phyloP scores from a whole-genome alignment of 1,140 invertebrate species.

The Thrips palmi region DNA sequence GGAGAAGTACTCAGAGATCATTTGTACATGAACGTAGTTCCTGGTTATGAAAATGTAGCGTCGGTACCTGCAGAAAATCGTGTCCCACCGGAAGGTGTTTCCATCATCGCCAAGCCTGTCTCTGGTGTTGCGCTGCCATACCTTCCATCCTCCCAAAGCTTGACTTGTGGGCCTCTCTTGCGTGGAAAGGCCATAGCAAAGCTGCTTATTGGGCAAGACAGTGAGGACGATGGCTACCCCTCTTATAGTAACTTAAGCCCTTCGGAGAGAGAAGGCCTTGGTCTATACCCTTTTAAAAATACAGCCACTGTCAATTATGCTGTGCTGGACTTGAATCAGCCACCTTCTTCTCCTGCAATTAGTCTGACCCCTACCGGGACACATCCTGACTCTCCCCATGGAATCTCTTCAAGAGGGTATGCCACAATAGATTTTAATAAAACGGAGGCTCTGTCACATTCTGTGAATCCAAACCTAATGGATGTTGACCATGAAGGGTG shows the following conservation, averaged over 20 bases:
- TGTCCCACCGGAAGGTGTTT: not conserved
- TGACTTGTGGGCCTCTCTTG: too few species aligned
- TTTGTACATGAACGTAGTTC: conserved; percentile 45
- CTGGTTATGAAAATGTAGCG: conserved; percentile 22
- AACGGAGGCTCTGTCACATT: conserved; percentile 65
- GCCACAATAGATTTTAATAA: conserved; percentile 88
- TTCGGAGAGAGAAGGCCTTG: conserved; percentile 10
- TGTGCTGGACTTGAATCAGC: conserved; percentile 46
- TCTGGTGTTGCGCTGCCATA: too few species aligned
- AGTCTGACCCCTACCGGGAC: conserved; percentile 21
- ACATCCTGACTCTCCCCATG: conserved; percentile 25
- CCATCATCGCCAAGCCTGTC: too few species aligned
- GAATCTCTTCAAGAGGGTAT: conserved; percentile 52
- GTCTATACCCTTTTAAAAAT: too few species aligned
- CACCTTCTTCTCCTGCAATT: conserved; percentile 15
- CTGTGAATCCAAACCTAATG: conserved; percentile 28
- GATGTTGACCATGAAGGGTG: conserved; percentile 34
- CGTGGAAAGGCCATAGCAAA: too few species aligned
- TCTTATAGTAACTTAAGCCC: conserved; percentile 2
- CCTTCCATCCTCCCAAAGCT: too few species aligned
- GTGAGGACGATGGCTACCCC: too few species aligned
- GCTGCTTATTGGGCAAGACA: too few species aligned
- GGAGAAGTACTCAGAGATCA: too few species aligned
- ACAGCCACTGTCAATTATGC: conserved; percentile 69
- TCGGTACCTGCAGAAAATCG: too few species aligned